A percentile compares a stretch with the other conserved stretches of the same genome.
Evolutionary conservation across 2,888 invertebrate species (phyloP).

Genomic region (Gisinianus flammeolus): DNA sequence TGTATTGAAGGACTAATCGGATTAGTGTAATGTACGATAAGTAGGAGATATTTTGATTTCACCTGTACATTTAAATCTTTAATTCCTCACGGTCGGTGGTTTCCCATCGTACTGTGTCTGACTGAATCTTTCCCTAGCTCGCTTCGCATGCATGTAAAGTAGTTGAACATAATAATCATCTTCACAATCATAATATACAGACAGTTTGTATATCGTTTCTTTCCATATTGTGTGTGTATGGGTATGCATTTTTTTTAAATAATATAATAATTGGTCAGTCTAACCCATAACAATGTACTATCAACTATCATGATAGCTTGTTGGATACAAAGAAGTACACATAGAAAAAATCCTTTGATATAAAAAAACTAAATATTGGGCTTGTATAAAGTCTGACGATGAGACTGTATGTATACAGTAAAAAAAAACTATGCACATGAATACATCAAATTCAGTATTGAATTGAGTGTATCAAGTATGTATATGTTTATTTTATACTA

Average conservation of each 20-base stretch:
- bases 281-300: no score
- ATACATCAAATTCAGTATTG: no score
- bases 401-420: no score
- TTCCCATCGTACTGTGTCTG: neutral
- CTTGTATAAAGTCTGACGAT: neutral
- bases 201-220: neutral
- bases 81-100: slow-evolving; percentile 26
- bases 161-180: neutral
- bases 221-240: neutral
- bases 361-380: neutral
- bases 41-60: slow-evolving; percentile 12
- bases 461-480: neutral
- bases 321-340: neutral
- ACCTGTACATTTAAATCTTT: slow-evolving; percentile 23
- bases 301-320: no score
- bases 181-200: neutral
- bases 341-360: neutral
- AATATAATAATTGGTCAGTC: no score
- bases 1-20: slow-evolving; percentile 5
- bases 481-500: neutral
- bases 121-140: neutral
- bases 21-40: slow-evolving; percentile 3
- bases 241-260: neutral
- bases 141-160: neutral
- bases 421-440: no score